phyloP scores from a whole-genome alignment of 2,797 vertebrate genomes.

The Mormyrus hasselquistii region DNA sequence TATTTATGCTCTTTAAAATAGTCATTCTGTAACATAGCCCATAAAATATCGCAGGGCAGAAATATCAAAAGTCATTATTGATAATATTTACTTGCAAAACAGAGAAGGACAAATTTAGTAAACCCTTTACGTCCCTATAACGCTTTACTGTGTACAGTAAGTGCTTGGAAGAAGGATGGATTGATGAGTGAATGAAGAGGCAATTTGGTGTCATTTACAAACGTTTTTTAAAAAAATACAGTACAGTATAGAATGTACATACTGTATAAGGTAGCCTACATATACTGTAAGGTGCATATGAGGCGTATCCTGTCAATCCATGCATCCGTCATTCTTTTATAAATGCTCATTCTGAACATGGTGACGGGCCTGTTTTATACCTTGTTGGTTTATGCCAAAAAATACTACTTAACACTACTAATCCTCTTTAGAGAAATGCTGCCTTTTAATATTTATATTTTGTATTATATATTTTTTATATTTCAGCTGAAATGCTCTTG shows the following conservation, averaged over 20 bases:
- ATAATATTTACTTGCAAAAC: not conserved
- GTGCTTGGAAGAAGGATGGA: not conserved
- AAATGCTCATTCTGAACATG: not conserved
- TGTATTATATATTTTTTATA: no score
- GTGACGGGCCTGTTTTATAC: not conserved
- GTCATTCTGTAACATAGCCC: not conserved
- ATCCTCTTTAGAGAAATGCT: no score
- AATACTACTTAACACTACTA: no score
- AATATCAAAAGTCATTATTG: not conserved
- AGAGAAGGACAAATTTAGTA: not conserved
- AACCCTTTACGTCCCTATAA: not conserved
- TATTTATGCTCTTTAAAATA: not conserved
- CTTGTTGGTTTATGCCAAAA: no score
- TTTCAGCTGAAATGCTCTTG: no score
- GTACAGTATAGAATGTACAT: no score
- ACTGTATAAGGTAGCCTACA: no score
- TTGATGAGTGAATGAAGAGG: not conserved
- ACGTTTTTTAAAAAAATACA: not conserved
- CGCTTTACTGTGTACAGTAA: not conserved
- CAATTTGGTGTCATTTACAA: not conserved
- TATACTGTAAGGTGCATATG: no score
- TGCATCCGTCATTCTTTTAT: not conserved
- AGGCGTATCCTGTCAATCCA: not conserved
- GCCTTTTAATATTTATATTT: no score
- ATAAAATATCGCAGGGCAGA: not conserved